These are phyloP conservation scores for Cyprinodon tularosa DNA, from an alignment of 2,113 vertebrate species.

Conservation along the genomic window DNA sequence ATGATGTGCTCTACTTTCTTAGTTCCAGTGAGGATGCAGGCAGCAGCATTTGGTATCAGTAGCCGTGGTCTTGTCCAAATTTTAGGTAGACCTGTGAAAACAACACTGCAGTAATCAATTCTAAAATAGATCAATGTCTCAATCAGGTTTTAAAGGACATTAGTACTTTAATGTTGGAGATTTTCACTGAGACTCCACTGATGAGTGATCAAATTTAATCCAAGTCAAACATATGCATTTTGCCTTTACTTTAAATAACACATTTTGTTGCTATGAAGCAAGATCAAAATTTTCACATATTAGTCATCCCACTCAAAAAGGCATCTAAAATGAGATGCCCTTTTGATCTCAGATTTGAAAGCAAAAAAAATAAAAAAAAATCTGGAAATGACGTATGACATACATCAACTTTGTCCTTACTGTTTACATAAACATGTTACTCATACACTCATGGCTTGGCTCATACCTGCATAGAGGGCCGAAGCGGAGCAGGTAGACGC, in stretches of 20 bases:
- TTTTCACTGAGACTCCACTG: background rate
- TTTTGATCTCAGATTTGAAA: slow-evolving; percentile 9
- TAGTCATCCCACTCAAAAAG: slow-evolving; percentile 12
- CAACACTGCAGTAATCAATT: too few relatives aligned
- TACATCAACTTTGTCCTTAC: slow-evolving; percentile 64
- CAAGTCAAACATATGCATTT: background rate
- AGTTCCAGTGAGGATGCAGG: too few relatives aligned
- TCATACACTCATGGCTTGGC: slow-evolving; percentile 21
- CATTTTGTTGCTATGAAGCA: background rate
- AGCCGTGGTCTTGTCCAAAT: too few relatives aligned
- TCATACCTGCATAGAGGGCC: slow-evolving; percentile 27
- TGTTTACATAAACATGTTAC: slow-evolving; percentile 59
- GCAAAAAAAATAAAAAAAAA: background rate
- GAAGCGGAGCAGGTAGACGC: slow-evolving; percentile 37
- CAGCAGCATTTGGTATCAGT: too few relatives aligned
- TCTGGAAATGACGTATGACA: slow-evolving; percentile 43
- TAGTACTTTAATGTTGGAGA: too few relatives aligned
- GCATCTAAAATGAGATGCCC: slow-evolving; percentile 35
- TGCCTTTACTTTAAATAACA: background rate
- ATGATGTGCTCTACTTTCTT: too few relatives aligned
- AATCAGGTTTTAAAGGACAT: too few relatives aligned
- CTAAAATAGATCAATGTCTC: too few relatives aligned
- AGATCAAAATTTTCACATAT: slow-evolving; percentile 7
- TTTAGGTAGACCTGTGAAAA: too few relatives aligned
- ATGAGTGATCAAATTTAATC: background rate